phyloP scores from a whole-genome alignment of 2,888 invertebrate genomes.

The Apotomis turbidana region DNA sequence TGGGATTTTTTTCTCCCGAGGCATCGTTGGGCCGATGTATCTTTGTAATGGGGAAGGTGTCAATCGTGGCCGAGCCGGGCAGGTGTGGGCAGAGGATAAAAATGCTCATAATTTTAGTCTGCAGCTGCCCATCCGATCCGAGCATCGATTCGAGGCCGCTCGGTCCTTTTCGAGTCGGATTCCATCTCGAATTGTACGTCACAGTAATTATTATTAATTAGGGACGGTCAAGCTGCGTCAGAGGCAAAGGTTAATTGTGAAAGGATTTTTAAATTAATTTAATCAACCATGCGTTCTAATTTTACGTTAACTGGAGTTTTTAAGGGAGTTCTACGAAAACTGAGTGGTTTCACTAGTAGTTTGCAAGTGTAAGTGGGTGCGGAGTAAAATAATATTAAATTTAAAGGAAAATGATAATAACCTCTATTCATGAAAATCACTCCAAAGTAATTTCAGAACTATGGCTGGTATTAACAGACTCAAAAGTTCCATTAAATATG shows the following conservation, averaged over 20 bases:
- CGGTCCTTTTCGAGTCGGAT: constrained; percentile 72
- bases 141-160: constrained; percentile 68
- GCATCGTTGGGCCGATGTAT: constrained; percentile 60
- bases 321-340: constrained; percentile 7
- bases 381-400: not conserved
- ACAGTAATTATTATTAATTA: constrained; percentile 50
- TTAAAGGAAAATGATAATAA: not conserved
- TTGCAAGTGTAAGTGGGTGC: constrained; percentile 14
- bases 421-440: constrained; percentile 1
- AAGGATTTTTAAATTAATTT: constrained; percentile 33
- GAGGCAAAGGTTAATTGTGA: constrained; percentile 37
- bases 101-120: constrained; percentile 80
- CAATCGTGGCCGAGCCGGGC: constrained; percentile 75
- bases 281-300: constrained; percentile 32
- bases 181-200: constrained; percentile 70
- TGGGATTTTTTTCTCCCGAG: constrained; percentile 67
- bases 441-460: constrained; percentile 19
- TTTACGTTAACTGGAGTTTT: constrained; percentile 17
- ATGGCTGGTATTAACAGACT: constrained; percentile 6
- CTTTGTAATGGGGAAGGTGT: constrained; percentile 80
- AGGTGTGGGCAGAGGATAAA: constrained; percentile 75
- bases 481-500: constrained; percentile 23
- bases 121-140: constrained; percentile 80
- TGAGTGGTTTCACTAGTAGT: constrained; percentile 5
- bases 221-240: constrained; percentile 31